Percentiles rank a stretch among this genome's conserved stretches.
Evolutionary conservation across 2,888 invertebrate species (phyloP).

Genomic region (Tupiocoris notatus): DNA sequence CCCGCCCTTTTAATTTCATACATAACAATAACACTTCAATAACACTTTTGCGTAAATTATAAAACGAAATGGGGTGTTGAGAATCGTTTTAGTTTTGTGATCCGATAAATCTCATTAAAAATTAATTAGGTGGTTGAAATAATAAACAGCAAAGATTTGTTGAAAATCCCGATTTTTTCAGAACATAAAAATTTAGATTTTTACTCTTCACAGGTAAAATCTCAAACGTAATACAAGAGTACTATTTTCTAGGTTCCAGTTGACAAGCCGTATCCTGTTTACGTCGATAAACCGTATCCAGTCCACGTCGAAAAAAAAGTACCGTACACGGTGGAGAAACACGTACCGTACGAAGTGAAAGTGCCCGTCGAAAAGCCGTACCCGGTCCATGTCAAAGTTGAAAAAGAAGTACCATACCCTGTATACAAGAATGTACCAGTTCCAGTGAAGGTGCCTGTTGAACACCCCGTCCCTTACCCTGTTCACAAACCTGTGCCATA

Average conservation of each 20-base stretch:
- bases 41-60: too few relatives aligned
- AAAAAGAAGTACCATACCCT: slow-evolving; percentile 46
- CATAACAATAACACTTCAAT: too few relatives aligned
- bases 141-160: too few relatives aligned
- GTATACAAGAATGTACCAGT: slow-evolving; percentile 42
- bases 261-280: slow-evolving; percentile 56
- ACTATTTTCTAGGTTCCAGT: slow-evolving; percentile 51
- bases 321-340: slow-evolving; percentile 57
- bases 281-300: slow-evolving; percentile 63
- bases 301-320: slow-evolving; percentile 70
- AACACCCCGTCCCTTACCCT: slow-evolving; percentile 37
- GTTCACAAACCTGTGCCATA: slow-evolving; percentile 44
- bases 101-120: too few relatives aligned
- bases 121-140: too few relatives aligned
- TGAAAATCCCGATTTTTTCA: too few relatives aligned
- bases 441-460: slow-evolving; percentile 63
- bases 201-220: slow-evolving; percentile 54
- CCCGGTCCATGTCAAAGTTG: slow-evolving; percentile 45
- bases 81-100: too few relatives aligned
- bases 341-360: slow-evolving; percentile 55
- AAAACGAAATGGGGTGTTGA: too few relatives aligned
- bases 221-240: slow-evolving; percentile 62
- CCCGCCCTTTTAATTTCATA: too few relatives aligned
- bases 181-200: too few relatives aligned
- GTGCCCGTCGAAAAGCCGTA: slow-evolving; percentile 45